Base-by-base conservation (phyloP, 2,113 vertebrate species). In the Corvus moneduloides region DNA sequence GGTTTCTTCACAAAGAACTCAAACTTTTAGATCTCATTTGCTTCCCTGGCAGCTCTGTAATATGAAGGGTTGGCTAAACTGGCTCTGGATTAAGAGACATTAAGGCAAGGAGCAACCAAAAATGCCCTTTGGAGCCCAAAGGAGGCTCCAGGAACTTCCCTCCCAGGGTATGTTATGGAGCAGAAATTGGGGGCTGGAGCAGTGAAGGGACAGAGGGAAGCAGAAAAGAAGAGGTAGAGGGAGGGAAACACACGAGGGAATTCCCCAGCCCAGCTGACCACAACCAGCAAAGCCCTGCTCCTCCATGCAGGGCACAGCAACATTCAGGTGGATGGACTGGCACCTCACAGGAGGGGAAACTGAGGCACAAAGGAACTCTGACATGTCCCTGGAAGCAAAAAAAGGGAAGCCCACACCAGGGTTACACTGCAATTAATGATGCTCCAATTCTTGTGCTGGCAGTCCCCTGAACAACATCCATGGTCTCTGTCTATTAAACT, bases 1-100 rank as follows among this genome's bases (percentile, higher is more conserved):
- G 85, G 41, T 67, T 95, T 91, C 90, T 93, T 23, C 78, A 93
- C 91, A 94, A 96, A 96, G 82, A 91, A 87, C 22, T 39, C 51
- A 48, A 93, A 87, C 71, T 87, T 95, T 93, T 24, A 94, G 91
- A 96, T 95, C 87, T 91, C 71, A 16, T 85, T 82, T 84, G 4
- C 78, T 88, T 96, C 55, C 44, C 85, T 66, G 62, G 89, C 74
- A 89, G 89, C 32, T 39, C 71, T 86, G 66, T 78, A 64, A 89
- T 55, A 51, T 0, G 48, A 84, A 87, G 61, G 91, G 81, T 33
- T 91, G 91, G 74, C 81, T 49, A 43, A 64, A 41, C 64, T 85
- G 76, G 64, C 68, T 68, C 73, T 2, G 3, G 26, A 77, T 64
- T 44, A 46, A 67, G 54, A 61, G 66, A 48, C 7, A 20, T 67